These are phyloP conservation scores for Gymnothorax javanicus DNA, from an alignment of 2,797 vertebrate genomes.

Conservation along the genomic window DNA sequence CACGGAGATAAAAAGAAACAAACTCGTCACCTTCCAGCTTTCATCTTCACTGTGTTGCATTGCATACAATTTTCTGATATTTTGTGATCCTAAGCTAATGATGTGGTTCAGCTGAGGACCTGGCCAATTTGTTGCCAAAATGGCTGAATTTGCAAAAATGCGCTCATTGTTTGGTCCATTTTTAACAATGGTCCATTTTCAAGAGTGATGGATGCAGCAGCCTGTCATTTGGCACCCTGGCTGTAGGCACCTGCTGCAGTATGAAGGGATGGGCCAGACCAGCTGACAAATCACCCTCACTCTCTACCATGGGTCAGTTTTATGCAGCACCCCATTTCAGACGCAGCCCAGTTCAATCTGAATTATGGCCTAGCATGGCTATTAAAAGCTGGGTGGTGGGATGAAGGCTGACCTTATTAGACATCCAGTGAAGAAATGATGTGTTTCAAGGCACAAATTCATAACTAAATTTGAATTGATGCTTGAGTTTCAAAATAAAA, in stretches of 20 bases:
- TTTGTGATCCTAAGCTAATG: neutral
- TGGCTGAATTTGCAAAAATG: neutral
- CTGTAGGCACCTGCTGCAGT: conserved; percentile 15
- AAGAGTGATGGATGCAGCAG: neutral
- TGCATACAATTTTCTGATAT: neutral
- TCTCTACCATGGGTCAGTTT: neutral
- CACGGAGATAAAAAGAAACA: neutral
- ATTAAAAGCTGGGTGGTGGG: neutral
- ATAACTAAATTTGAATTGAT: neutral
- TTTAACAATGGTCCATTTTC: neutral
- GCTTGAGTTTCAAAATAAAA: neutral
- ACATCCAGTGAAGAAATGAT: neutral
- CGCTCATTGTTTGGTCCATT: neutral
- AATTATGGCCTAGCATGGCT: neutral
- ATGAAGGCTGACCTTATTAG: conserved; percentile 5
- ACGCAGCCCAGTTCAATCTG: conserved; percentile 19
- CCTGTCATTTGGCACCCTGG: neutral
- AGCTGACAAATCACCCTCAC: neutral
- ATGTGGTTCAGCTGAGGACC: neutral
- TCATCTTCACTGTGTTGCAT: neutral
- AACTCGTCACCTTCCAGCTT: neutral
- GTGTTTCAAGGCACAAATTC: conserved; percentile 7
- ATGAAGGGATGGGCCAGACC: neutral
- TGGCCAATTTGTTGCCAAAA: neutral
- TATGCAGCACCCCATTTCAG: neutral